Conservation (phyloP, 2,113 vertebrate species). For the Phalacrocorax carbo region DNA sequence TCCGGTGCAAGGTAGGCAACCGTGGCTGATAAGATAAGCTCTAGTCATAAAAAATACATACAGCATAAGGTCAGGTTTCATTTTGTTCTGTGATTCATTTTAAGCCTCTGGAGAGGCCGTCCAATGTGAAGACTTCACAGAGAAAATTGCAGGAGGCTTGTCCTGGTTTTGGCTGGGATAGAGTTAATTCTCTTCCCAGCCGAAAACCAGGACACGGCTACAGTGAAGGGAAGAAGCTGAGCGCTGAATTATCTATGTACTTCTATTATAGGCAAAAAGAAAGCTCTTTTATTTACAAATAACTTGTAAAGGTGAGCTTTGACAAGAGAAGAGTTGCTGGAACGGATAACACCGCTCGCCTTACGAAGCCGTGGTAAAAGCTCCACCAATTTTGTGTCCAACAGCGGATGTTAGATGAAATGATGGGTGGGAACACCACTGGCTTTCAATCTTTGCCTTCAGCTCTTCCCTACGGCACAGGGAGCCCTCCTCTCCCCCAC, state of each 20-base stretch:
- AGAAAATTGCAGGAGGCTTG: neutral
- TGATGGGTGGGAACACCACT: neutral
- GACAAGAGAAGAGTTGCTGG: neutral
- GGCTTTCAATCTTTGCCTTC: neutral
- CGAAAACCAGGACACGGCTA: neutral
- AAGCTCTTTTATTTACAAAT: neutral
- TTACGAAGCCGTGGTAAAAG: neutral
- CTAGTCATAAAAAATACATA: slow-evolving; percentile 50
- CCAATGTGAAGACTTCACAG: neutral
- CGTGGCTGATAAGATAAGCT: neutral
- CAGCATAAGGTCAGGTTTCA: neutral
- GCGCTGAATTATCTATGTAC: neutral
- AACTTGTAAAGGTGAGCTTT: neutral
- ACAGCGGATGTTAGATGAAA: accelerated
- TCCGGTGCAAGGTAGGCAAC: neutral
- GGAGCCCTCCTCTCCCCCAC: neutral
- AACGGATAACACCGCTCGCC: neutral
- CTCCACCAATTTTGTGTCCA: neutral
- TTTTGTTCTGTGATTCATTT: neutral
- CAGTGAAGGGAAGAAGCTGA: neutral
- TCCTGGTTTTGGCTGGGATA: too few relatives aligned
- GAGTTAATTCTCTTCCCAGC: too few relatives aligned
- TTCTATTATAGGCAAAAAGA: neutral
- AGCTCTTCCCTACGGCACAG: neutral
- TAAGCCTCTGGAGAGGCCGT: neutral